A percentile compares a stretch with the other conserved stretches of the same genome.
phyloP scores from a whole-genome alignment of 2,113 vertebrate species.

The Oncorhynchus masou region DNA sequence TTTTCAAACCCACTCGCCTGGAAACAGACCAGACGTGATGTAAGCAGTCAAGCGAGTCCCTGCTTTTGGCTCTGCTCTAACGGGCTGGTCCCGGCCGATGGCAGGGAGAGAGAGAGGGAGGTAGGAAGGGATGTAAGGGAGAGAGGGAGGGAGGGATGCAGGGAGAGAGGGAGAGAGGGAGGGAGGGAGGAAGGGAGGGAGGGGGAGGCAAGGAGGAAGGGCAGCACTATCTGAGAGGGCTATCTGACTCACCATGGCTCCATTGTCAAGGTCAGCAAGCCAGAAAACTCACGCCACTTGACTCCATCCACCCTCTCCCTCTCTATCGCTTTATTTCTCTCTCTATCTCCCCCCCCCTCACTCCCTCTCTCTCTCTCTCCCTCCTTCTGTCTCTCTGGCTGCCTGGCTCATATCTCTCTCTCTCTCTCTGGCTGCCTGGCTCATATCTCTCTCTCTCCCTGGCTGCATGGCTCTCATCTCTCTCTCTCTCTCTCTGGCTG shows the following conservation, averaged over 20 bases:
- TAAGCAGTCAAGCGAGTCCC: conserved; percentile 31
- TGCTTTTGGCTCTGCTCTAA: background rate
- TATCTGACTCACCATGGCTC: conserved; percentile 48
- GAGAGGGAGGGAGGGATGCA: background rate
- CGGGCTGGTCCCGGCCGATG: background rate
- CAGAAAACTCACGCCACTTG: conserved; percentile 57
- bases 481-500: too few species aligned
- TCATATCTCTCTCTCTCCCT: too few species aligned
- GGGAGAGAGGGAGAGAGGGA: conserved; percentile 28
- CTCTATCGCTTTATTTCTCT: background rate
- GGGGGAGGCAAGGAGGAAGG: conserved; percentile 32
- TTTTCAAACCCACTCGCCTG: conserved; percentile 76
- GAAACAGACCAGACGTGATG: conserved; percentile 70
- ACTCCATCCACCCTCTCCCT: conserved; percentile 5
- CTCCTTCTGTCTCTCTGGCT: conserved; percentile 14
- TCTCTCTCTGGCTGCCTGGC: background rate
- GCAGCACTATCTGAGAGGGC: conserved; percentile 40
- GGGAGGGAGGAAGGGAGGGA: conserved; percentile 13
- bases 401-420: background rate
- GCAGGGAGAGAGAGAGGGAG: background rate
- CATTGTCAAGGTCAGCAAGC: conserved; percentile 71
- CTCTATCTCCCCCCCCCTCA: background rate
- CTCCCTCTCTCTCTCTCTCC: background rate
- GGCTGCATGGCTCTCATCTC: background rate
- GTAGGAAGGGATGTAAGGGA: conserved; percentile 17